Conservation (phyloP, 2,113 vertebrate species). For the Lynx canadensis region DNA sequence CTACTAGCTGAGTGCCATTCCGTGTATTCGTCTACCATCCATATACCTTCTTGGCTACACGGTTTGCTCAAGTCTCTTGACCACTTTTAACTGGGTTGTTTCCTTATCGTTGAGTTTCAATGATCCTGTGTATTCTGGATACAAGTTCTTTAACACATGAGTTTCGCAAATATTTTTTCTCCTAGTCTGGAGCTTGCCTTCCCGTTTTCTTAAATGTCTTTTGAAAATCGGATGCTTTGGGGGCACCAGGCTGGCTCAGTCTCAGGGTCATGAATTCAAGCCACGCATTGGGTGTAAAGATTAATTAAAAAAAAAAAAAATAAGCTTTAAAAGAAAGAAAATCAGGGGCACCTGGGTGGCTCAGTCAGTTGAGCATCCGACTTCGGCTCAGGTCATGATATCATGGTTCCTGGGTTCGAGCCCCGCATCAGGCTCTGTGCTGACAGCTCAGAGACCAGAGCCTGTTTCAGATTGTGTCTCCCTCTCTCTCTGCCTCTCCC, state of each 20-base stretch:
- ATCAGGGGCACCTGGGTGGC: no score
- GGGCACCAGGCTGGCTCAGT: no score
- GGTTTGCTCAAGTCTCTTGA: background rate
- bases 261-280: background rate
- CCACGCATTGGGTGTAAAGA: background rate
- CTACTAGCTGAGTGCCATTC: background rate
- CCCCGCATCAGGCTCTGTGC: no score
- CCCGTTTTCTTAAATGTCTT: background rate
- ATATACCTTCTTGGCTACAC: background rate
- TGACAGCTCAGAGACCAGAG: no score
- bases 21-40: background rate
- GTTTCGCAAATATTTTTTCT: conserved; percentile 30
- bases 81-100: background rate
- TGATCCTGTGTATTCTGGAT: background rate
- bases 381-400: no score
- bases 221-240: background rate
- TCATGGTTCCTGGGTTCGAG: no score
- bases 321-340: background rate
- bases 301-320: background rate
- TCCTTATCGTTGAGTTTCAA: background rate
- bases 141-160: background rate
- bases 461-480: no score
- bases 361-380: no score
- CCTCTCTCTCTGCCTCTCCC: no score
- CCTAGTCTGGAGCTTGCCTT: background rate